These are phyloP conservation scores for Incurvaria masculella DNA, from an alignment of 2,888 invertebrate species.

Conservation along the genomic window DNA sequence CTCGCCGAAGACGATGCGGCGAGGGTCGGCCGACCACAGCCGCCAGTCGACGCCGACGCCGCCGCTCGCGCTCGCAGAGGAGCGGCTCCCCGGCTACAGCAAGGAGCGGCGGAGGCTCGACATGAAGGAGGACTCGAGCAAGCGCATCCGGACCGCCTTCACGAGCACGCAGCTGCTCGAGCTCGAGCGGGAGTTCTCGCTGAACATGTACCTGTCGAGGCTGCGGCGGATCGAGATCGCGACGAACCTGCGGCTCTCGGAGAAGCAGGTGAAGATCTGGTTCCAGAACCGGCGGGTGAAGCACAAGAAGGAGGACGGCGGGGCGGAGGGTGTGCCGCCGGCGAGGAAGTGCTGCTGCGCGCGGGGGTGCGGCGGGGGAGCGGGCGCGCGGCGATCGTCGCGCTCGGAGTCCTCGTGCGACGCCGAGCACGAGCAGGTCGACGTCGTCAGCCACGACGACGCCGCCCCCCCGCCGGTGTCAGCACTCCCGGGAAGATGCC, in stretches of 20 bases:
- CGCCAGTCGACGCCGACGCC: slow-evolving; percentile 57
- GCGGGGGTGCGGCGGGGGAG: slow-evolving; percentile 35
- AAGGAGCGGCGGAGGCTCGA: slow-evolving; percentile 46
- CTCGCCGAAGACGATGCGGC: slow-evolving; percentile 43
- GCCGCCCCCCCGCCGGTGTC: slow-evolving; percentile 16
- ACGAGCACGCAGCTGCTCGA: slow-evolving; percentile 86
- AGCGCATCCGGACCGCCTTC: slow-evolving; percentile 90
- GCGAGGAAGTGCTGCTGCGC: slow-evolving; percentile 40
- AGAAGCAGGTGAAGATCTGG: slow-evolving; percentile 96
- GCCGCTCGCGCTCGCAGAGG: slow-evolving; percentile 43
- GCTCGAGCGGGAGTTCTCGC: slow-evolving; percentile 83
- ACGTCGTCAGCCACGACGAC: slow-evolving; percentile 38
- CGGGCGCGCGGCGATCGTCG: slow-evolving; percentile 27
- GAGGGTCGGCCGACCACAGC: slow-evolving; percentile 45
- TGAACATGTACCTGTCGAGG: slow-evolving; percentile 89
- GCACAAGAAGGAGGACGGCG: slow-evolving; percentile 79
- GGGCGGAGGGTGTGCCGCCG: slow-evolving; percentile 24
- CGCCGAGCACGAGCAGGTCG: slow-evolving; percentile 41
- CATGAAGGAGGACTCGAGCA: slow-evolving; percentile 66
- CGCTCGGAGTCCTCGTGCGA: slow-evolving; percentile 31
- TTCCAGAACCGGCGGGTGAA: slow-evolving; percentile 93
- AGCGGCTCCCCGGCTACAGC: slow-evolving; percentile 42
- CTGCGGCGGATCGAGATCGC: slow-evolving; percentile 91
- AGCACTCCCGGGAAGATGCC: too few species aligned
- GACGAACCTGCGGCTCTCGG: slow-evolving; percentile 79